Base-by-base conservation (phyloP, 2,888 invertebrate genomes). In the Melanchra persicariae region DNA sequence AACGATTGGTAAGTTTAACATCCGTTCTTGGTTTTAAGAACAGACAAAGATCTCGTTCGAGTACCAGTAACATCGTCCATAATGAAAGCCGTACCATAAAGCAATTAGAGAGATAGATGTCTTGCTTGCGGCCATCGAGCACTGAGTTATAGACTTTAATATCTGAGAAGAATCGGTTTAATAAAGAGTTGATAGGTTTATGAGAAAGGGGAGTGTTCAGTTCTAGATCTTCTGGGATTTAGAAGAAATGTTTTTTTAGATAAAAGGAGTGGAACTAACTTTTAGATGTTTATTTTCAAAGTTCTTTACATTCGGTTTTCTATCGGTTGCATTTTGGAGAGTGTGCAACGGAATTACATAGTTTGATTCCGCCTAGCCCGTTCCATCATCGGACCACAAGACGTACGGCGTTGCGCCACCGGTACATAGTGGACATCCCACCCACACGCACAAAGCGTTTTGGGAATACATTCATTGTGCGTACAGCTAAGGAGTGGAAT, bases 71-170 rank as follows among this genome's bases (percentile, higher is more conserved):
- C 30, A n/a, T 40, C 26, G 10, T 47, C 7, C 17, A 30, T 54
- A n/a, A 17, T 59, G 71, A 74, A 47, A 70, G 30, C 34, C 61
- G 60, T 55, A 65, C 61, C 69, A 70, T 73, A 75, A 86, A 87
- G 85, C 86, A 88, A 88, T 91, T 90, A 90, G 85, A 86, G 85
- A 87, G 90, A 91, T 85, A 86, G 82, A 91, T 90, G 87, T 86
- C 79, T 34, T 10, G 74, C 82, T 73, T 71, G 67, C 75, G 82
- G 84, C 80, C 81, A 83, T 82, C 71, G 78, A 57, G 34, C 58
- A 40, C 86, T 90, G 87, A 90, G 87, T 90, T 88, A 90, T 88
- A 78, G 86, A 68, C 72, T 84, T 85, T 85, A 87, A 86, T 87
- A 85, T 83, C 75, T 74, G 74, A 80, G 83, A 86, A 84, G 83